Conservation (phyloP, 2,113 vertebrate species). For the Caranx ignobilis region DNA sequence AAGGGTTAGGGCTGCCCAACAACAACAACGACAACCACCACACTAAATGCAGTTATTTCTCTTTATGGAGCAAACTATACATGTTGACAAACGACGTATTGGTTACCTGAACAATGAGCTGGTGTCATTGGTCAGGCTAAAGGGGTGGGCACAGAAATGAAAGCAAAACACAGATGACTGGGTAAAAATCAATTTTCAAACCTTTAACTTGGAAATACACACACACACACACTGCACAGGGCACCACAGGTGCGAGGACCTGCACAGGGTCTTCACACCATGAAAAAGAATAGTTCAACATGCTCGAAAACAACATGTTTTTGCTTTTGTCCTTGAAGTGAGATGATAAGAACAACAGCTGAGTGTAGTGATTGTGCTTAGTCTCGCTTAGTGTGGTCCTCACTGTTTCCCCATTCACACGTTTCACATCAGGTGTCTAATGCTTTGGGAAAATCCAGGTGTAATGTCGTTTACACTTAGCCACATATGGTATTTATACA, state of each 20-base stretch:
- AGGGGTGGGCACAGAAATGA: constrained; percentile 48
- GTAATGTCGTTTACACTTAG: neutral
- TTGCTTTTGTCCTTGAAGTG: neutral
- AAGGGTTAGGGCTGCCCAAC: neutral
- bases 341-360: neutral
- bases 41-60: constrained; percentile 10
- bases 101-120: constrained; percentile 71
- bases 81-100: constrained; percentile 41
- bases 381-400: neutral
- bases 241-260: no score
- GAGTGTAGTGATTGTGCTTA: neutral
- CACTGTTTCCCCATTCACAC: neutral
- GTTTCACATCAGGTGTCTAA: neutral
- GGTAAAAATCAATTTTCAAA: neutral
- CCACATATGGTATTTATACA: neutral
- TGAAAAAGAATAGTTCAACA: neutral
- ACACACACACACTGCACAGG: neutral
- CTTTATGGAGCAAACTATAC: neutral
- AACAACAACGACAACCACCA: neutral
- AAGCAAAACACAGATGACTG: constrained; percentile 30
- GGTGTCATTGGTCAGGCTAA: constrained; percentile 71
- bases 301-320: neutral
- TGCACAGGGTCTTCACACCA: neutral
- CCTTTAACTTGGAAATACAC: neutral
- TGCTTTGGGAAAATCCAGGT: neutral